Evolutionary conservation across 2,797 vertebrate genomes (phyloP).

Genomic region (Tauraco hartlaubi): DNA sequence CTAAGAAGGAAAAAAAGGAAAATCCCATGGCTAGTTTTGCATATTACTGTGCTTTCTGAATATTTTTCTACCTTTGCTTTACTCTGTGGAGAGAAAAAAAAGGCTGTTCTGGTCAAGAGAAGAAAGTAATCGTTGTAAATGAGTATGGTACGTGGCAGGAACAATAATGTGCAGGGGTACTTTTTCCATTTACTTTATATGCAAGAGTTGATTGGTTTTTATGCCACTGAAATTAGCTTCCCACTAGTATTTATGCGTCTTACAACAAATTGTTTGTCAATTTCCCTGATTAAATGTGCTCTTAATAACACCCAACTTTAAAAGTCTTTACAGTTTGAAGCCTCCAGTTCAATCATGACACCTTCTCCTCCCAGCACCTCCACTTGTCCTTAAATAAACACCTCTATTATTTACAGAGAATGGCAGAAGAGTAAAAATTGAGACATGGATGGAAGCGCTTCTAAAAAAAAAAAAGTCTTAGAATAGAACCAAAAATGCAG

Average conservation of each 20-base stretch:
- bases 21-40: background rate
- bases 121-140: constrained; percentile 31
- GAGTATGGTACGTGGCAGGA: background rate
- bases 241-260: constrained; percentile 67
- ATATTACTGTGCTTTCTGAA: background rate
- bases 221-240: constrained; percentile 65
- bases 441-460: background rate
- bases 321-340: constrained; percentile 58
- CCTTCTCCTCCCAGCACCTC: constrained; percentile 40
- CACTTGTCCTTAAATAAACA: constrained; percentile 66
- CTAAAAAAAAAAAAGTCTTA: background rate
- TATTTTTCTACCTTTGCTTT: background rate
- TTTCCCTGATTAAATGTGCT: constrained; percentile 67
- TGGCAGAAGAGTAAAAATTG: background rate
- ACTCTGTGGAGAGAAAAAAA: background rate
- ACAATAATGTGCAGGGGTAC: background rate
- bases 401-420: constrained; percentile 43
- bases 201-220: constrained; percentile 57
- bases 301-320: constrained; percentile 63
- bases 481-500: background rate
- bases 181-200: constrained; percentile 31
- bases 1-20: background rate
- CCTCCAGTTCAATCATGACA: constrained; percentile 55
- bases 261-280: constrained; percentile 73
- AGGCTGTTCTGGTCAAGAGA: background rate